Conservation (phyloP, 2,113 vertebrate species). For the Tonatia bakeri region DNA sequence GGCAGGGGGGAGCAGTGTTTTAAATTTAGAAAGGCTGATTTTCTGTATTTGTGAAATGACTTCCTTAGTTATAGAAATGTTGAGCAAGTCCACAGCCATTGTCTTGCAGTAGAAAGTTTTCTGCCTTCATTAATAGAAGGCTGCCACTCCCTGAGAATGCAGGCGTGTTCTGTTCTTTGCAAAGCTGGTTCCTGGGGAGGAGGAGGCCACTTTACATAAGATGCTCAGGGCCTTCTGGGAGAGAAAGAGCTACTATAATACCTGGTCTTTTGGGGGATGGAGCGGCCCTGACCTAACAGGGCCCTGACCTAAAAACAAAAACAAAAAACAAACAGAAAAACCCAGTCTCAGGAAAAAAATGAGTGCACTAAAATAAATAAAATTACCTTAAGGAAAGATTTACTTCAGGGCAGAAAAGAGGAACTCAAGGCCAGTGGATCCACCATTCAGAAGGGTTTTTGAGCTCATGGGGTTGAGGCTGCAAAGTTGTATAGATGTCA, state of each 20-base stretch:
- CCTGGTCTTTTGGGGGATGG: background rate
- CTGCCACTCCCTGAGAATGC: background rate
- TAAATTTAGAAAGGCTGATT: slow-evolving; percentile 11
- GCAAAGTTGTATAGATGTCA: background rate
- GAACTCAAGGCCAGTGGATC: background rate
- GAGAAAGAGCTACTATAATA: background rate
- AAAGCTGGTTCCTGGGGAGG: slow-evolving; percentile 6
- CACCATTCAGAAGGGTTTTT: background rate
- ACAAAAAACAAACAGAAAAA: background rate
- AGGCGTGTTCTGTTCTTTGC: background rate
- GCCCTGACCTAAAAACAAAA: too few relatives aligned
- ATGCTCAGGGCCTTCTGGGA: background rate
- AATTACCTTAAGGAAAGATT: background rate
- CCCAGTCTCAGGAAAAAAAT: background rate
- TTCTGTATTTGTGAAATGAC: background rate
- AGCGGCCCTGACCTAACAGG: background rate
- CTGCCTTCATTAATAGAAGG: slow-evolving; percentile 31
- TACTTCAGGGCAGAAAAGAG: background rate
- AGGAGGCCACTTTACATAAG: background rate
- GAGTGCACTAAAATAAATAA: background rate
- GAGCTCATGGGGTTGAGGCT: background rate
- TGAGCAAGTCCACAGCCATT: background rate
- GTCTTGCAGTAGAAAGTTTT: background rate
- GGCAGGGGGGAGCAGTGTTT: background rate
- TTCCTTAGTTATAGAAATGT: background rate